Evolutionary conservation across 2,113 vertebrate genomes (phyloP).

Genomic region (Lonchura striata): DNA sequence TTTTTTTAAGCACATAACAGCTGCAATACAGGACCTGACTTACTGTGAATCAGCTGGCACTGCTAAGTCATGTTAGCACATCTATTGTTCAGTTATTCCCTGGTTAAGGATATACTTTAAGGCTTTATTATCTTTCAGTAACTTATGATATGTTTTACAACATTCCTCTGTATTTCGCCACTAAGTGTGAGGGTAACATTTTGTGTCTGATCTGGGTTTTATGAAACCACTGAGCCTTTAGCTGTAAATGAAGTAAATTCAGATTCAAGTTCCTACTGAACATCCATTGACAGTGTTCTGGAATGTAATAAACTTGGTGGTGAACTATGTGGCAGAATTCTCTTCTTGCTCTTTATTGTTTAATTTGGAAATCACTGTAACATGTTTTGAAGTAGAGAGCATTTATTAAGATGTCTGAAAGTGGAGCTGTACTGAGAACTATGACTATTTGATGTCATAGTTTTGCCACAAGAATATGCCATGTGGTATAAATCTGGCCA

Average conservation of each 20-base stretch:
- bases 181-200: not conserved
- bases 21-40: not conserved
- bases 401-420: not conserved
- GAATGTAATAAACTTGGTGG: not conserved
- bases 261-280: not conserved
- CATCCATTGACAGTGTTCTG: not conserved
- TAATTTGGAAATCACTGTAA: not conserved
- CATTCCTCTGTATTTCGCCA: not conserved
- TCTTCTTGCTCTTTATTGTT: not conserved
- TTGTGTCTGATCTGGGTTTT: not conserved
- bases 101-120: not conserved
- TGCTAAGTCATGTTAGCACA: not conserved
- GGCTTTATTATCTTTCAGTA: not conserved
- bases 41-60: not conserved
- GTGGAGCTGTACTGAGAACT: not conserved
- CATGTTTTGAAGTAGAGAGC: not conserved
- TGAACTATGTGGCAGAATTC: not conserved
- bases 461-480: conserved; percentile 28
- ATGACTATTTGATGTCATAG: not conserved
- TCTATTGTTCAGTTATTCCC: not conserved
- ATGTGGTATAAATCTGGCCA: not conserved
- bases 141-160: not conserved
- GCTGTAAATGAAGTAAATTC: not conserved
- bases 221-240: not conserved
- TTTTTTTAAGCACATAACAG: not conserved